Conservation (phyloP, 2,888 invertebrate genomes). For the Mallateleia sp. region DNA sequence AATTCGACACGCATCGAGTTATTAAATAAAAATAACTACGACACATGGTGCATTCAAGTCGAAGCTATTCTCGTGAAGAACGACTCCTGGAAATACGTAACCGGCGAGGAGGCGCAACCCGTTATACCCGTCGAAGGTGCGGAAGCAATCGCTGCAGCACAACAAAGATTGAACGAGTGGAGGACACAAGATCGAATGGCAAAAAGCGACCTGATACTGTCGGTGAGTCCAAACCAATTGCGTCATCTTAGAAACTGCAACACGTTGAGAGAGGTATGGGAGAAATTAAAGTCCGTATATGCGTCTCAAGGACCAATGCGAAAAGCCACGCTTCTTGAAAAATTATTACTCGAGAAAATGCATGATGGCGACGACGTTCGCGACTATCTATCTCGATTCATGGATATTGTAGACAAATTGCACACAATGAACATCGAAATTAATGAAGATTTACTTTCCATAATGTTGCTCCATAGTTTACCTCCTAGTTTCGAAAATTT, state of each 20-base stretch:
- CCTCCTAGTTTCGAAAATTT: constrained; percentile 32
- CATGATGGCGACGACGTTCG: constrained; percentile 10
- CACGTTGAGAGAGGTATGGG: constrained; percentile 23
- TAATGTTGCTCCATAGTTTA: constrained; percentile 33
- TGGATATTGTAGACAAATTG: constrained; percentile 22
- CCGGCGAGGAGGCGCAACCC: background rate
- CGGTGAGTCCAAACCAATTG: constrained; percentile 37
- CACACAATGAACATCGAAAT: constrained; percentile 34
- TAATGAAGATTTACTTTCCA: constrained; percentile 18
- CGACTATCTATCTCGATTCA: constrained; percentile 7
- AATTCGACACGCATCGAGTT: too few relatives aligned
- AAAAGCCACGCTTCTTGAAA: constrained; percentile 56
- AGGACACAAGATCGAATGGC: constrained; percentile 12
- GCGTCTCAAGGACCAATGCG: constrained; percentile 10
- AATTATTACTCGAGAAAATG: constrained; percentile 35
- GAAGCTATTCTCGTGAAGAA: constrained; percentile 3
- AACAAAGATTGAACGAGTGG: background rate
- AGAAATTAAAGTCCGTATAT: background rate
- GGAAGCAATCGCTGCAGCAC: background rate
- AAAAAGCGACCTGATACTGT: background rate
- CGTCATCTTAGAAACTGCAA: constrained; percentile 24
- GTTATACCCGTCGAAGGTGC: background rate
- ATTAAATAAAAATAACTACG: too few relatives aligned
- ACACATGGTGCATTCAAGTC: too few relatives aligned
- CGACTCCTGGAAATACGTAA: constrained; percentile 10